Base-by-base conservation (phyloP, 2,797 vertebrate species). In the Setipinna tenuifilis region DNA sequence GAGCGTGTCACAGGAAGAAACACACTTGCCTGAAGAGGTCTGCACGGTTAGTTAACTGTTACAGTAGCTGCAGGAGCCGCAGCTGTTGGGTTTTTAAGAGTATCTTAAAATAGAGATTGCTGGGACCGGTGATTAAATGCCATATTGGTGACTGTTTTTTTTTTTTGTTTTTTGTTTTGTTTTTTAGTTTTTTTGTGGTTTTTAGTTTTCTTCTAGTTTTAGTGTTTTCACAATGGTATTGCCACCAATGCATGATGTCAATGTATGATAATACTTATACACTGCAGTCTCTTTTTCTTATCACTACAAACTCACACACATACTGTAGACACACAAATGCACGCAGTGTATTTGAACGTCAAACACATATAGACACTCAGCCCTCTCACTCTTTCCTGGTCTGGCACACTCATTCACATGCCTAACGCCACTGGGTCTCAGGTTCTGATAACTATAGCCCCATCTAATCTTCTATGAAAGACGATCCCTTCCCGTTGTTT, bases 401-500 rank as follows among this genome's bases (percentile, higher is more conserved):
- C 41, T 75, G n/a, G n/a, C 61, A 50, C 61, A 44, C 50, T 59
- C 21, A 59, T 58, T 59, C 35, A 35, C 84, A 62, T 25, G 41
- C 57, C 57, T 35, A 81, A 17, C 57, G 21, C 57, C 57, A 46
- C 57, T 75, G 75, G 16, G 31, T 58, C 58, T 61, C 75, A 61
- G 31, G 54, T 83, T 83, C 25, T 62, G 71, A 78, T 78, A 78
- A 78, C 71, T 78, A 78, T 78, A 78, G 71, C 71, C 71, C 41
- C 83, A 83, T 87, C 84, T 87, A 85, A 87, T 87, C 86, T 84
- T 85, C 65, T 58, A 84, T 85, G 86, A 48, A 87, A 87, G 57
- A 46, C 6, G 84, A 87, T 85, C 54, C 61, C 68, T 83, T 75
- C 17, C 65, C 84, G 83, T 82, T 83, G 84, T 62, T 25, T 46